phyloP scores from a whole-genome alignment of 1,140 invertebrate genomes.

The Aphis gossypii region DNA sequence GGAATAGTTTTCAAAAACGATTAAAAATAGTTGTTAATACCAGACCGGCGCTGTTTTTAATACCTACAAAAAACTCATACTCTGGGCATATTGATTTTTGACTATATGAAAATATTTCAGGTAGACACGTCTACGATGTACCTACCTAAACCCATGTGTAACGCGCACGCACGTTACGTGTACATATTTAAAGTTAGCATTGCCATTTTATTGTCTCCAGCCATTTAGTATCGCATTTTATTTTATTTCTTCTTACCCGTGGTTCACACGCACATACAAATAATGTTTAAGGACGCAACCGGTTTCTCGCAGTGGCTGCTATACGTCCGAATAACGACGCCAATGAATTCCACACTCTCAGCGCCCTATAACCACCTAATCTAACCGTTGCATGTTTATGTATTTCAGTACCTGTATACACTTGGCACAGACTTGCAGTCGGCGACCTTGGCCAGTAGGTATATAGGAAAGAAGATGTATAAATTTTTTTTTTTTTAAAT shows the following conservation, averaged over 20 bases:
- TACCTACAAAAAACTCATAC: too few relatives aligned
- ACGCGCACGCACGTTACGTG: neutral
- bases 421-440: slow-evolving; percentile 28
- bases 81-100: too few relatives aligned
- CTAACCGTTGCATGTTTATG: neutral
- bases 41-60: too few relatives aligned
- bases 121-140: neutral
- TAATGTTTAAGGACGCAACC: slow-evolving; percentile 11
- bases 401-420: neutral
- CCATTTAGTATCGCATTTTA: neutral
- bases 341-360: neutral
- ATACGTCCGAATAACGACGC: slow-evolving; percentile 4
- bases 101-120: too few relatives aligned
- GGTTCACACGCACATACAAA: neutral
- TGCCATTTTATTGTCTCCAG: neutral
- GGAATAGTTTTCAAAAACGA: too few relatives aligned
- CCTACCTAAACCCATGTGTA: neutral
- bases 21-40: too few relatives aligned
- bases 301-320: neutral
- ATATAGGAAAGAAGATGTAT: neutral
- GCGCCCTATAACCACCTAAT: neutral
- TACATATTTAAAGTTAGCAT: neutral
- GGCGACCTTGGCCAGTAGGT: slow-evolving; percentile 19
- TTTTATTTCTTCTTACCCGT: neutral
- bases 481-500: neutral